phyloP scores from a whole-genome alignment of 2,797 vertebrate genomes.

The Myoxocephalus aenaeus region DNA sequence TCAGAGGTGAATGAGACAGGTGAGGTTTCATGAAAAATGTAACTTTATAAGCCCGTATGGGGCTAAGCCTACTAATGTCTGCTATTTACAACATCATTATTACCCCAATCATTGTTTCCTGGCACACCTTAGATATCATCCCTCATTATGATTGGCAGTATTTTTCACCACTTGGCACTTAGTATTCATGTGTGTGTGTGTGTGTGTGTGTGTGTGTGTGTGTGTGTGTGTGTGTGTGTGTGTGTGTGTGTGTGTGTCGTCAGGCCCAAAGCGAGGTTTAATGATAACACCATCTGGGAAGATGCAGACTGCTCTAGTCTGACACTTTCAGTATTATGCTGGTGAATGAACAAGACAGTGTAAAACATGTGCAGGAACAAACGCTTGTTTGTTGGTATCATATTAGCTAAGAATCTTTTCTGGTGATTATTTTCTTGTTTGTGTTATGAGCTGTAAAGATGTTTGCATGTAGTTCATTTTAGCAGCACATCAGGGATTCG shows the following conservation, averaged over 20 bases:
- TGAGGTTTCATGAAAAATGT: conserved; percentile 38
- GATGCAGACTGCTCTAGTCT: conserved; percentile 65
- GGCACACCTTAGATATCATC: conserved; percentile 65
- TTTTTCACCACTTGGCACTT: conserved; percentile 66
- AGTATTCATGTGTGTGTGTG: conserved; percentile 46
- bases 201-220: background rate
- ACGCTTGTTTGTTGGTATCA: conserved; percentile 14
- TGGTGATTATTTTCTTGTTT: conserved; percentile 43
- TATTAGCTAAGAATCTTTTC: conserved; percentile 58
- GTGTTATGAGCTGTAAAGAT: conserved; percentile 14
- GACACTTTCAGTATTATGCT: conserved; percentile 57
- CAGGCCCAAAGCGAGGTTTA: conserved; percentile 70
- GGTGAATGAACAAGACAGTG: conserved; percentile 58
- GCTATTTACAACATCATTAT: conserved; percentile 72
- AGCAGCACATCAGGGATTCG: background rate
- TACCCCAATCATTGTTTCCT: conserved; percentile 69
- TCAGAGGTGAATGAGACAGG: conserved; percentile 40
- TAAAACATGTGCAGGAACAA: conserved; percentile 65
- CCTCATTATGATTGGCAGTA: conserved; percentile 76
- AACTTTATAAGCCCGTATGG: conserved; percentile 45
- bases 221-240: conserved; percentile 25
- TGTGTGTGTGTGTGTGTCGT: conserved; percentile 44
- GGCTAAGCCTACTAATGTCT: conserved; percentile 52
- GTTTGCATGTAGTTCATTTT: conserved; percentile 8
- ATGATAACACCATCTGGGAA: conserved; percentile 82